Evolutionary conservation across 2,888 invertebrate species (phyloP).

Genomic region (Bimastos eiseni): DNA sequence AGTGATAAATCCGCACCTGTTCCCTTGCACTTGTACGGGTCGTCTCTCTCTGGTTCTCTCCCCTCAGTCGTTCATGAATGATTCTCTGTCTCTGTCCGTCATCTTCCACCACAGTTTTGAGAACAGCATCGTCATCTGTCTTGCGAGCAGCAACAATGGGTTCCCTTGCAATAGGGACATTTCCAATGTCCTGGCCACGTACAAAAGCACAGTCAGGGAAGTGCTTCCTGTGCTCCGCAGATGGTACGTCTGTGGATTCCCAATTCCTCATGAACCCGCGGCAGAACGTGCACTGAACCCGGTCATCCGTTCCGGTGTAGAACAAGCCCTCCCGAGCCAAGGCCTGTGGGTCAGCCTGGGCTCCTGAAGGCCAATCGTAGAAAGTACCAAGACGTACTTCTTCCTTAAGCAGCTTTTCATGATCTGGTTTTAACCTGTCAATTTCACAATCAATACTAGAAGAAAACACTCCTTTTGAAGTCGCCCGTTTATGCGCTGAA

Average conservation of each 20-base stretch:
- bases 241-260: constrained; percentile 26
- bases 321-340: constrained; percentile 29
- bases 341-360: neutral
- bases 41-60: neutral
- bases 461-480: neutral
- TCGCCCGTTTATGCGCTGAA: neutral
- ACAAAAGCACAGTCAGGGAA: constrained; percentile 26
- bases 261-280: constrained; percentile 20
- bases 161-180: neutral
- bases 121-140: neutral
- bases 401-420: neutral
- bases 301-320: constrained; percentile 27
- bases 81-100: neutral
- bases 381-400: constrained; percentile 8
- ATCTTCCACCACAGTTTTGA: neutral
- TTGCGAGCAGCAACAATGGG: neutral
- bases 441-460: neutral
- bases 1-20: neutral
- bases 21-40: neutral
- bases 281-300: constrained; percentile 27
- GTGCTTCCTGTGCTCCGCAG: constrained; percentile 30
- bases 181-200: neutral
- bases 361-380: constrained; percentile 17
- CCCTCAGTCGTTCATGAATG: neutral
- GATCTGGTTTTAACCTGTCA: constrained; percentile 8